These are phyloP conservation scores for Zoanthus sociatus DNA, from an alignment of 92 coral and sea anemone genomes.

Conservation along the genomic window DNA sequence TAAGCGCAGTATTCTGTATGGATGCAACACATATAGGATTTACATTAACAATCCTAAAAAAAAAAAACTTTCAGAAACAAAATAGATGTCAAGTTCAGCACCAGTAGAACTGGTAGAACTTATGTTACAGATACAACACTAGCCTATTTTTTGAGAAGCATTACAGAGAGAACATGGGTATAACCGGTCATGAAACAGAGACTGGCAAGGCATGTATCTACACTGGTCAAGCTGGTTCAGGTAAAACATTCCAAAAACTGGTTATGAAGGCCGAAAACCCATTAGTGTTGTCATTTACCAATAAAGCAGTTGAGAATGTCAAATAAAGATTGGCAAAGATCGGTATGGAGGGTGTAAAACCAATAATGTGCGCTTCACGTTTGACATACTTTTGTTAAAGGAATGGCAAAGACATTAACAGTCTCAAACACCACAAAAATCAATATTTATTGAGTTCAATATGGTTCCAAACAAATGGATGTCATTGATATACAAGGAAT, in stretches of 20 bases:
- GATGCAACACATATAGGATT: not conserved
- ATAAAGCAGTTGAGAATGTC: not conserved
- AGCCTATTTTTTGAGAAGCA: not conserved
- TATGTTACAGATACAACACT: not conserved
- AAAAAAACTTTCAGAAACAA: too few relatives aligned
- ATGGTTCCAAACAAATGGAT: slow-evolving; percentile 6
- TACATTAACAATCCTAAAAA: not conserved
- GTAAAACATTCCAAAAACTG: not conserved
- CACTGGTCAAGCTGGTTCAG: not conserved
- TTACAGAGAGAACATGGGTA: not conserved
- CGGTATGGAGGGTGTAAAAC: too few relatives aligned
- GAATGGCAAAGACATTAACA: not conserved
- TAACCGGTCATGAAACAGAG: not conserved
- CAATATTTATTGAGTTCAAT: not conserved
- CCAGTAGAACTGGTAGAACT: not conserved
- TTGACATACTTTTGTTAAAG: not conserved
- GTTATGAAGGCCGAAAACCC: not conserved
- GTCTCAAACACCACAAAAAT: not conserved
- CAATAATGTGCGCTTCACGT: not conserved
- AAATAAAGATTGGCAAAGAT: not conserved
- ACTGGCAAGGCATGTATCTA: not conserved
- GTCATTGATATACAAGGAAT: not conserved
- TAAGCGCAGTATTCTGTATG: not conserved
- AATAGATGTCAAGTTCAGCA: not conserved
- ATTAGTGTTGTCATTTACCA: not conserved